Base-by-base conservation (phyloP, 2,113 vertebrate species). In the Dascyllus trimaculatus region DNA sequence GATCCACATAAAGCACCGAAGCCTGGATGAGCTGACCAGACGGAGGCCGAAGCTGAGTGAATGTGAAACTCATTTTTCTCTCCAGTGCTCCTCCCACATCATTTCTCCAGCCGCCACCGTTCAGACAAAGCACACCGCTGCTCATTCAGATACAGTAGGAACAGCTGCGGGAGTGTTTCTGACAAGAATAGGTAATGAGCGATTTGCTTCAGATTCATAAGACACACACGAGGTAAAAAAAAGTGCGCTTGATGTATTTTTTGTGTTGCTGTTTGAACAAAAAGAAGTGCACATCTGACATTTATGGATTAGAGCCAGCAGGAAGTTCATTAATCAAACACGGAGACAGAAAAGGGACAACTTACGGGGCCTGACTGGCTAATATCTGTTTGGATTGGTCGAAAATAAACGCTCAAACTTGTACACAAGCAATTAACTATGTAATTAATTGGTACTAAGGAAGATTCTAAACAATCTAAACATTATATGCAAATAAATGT, bases 281-380 rank as follows among this genome's bases (percentile, higher is more conserved):
- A 29, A 45, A 63, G 17, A 59, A 29, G 25, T 11, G 58, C 0
- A 63, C 18, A 21, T 53, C 57, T 45, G 45, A 66, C 60, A n/a
- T 67, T 53, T 68, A 53, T 52, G 32, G 19, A 77, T 88, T 58
- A 24, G 32, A 62, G 13, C 13, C 14, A 52, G 61, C 35, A 26
- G 25, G 59, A 17, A 17, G 45, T 86, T 71, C 51, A 82, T 80
- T 71, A 51, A 82, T 86, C 57, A 54, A 82, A 84, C 13, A 40
- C 1, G 24, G 17, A 68, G 8, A 54, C 13, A 11, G n/a, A 43
- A 46, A 68, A 67, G 57, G 4, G 78, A 59, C 35, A 49, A 49
- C 14, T 15, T 46, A 19, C 14, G 25, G 2, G 19, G 66, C 45
- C 11, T 57, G 26, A 45, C 7, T 22, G 46, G 15, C 56, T 61